Base-by-base conservation (phyloP, 2,888 invertebrate species). In the Aelia acuminata region DNA sequence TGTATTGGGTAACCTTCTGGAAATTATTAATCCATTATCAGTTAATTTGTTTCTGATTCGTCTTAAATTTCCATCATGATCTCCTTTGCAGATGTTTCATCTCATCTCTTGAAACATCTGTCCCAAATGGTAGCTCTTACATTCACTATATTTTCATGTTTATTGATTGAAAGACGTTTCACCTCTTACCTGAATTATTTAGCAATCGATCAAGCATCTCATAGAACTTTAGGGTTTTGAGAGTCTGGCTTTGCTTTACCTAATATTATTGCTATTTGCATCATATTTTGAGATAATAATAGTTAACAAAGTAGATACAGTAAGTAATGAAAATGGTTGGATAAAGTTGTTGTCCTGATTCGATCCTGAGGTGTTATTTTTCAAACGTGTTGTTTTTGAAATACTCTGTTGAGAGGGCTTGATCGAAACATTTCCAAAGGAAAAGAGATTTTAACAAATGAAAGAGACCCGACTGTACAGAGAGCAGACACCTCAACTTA, bases 41-140 rank as follows among this genome's bases (percentile, higher is more conserved):
- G 63, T 70, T 70, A 70, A 70, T 70, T 70, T 70, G 22, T 70
- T 70, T 70, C 63, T 70, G 35, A 70, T 70, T 31, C 63, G 31
- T 35, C 63, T 70, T 70, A 70, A 70, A 35, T 70, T 15, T 57
- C 26, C 26, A 31, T 70, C 18, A 13, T 70, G 63, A 35, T 31
- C 63, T 13, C 63, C 31, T 63, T 63, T 5, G 15, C 13, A 13
- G 31, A 31, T 31, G 11, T 70, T 70, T 10, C 18, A 18, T 20
- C 10, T 35, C 35, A 70, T 70, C 31, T 35, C 35, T 8, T 2
- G 18, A 70, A 70, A 70, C 63, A 70, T 70, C 63, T 70, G 63
- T 35, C 57, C 26, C 26, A 57, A 26, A 57, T 13, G 3, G 26
- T 57, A 26, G 22, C 13, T 5, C 26, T 15, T 31, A 3, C 13